A percentile compares a stretch with the other conserved stretches of the same genome.
phyloP scores from a whole-genome alignment of 2,113 vertebrate species.

The Melanotaenia duboulayi region DNA sequence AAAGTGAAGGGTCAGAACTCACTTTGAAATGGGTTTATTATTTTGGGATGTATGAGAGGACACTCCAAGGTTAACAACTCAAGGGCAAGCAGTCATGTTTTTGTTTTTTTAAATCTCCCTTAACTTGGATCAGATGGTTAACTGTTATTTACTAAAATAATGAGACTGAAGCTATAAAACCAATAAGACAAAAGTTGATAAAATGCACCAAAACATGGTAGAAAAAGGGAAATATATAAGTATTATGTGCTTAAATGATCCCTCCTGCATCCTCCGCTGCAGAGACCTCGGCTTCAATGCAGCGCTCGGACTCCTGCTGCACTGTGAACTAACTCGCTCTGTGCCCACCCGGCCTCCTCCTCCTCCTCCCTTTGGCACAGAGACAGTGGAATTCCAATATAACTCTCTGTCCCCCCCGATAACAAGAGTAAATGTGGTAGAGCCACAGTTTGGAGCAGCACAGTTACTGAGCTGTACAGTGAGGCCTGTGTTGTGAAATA shows the following conservation, averaged over 20 bases:
- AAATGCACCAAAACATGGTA: neutral
- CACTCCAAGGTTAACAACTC: neutral
- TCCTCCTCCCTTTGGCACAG: conserved; percentile 51
- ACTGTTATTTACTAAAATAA: neutral
- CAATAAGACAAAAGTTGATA: neutral
- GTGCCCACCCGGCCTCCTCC: conserved; percentile 30
- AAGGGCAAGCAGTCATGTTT: neutral
- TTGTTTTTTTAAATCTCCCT: no score
- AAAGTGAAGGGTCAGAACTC: conserved; percentile 10
- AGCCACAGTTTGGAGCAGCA: conserved; percentile 19
- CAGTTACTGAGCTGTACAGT: conserved; percentile 19
- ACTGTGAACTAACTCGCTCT: conserved; percentile 2
- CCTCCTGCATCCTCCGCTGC: neutral
- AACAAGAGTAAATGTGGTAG: conserved; percentile 51
- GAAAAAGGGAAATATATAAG: neutral
- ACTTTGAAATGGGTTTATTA: conserved; percentile 40
- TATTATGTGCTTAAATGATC: neutral
- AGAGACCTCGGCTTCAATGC: conserved; percentile 25
- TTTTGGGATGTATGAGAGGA: conserved; percentile 31
- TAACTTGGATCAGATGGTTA: no score
- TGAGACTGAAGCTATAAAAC: neutral
- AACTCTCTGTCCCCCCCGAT: conserved; percentile 45
- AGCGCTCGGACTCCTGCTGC: conserved; percentile 3
- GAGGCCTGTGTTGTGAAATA: conserved; percentile 26
- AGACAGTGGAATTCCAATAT: conserved; percentile 61